Evolutionary conservation across 2,888 invertebrate species (phyloP).

Genomic region (Ptychoptera contaminata): DNA sequence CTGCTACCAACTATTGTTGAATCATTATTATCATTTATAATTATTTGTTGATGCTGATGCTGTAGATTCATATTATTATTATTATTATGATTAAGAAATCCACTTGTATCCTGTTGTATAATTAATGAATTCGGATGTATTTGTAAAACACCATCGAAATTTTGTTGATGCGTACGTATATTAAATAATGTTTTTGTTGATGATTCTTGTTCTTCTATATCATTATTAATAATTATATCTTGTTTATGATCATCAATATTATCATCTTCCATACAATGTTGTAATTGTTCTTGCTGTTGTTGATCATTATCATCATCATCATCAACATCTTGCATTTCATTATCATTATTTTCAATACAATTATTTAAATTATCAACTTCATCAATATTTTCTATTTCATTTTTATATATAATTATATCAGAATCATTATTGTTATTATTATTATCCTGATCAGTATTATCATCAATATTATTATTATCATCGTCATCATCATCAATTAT

Average conservation of each 20-base stretch:
- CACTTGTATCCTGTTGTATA: constrained; percentile 6
- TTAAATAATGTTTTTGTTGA: constrained; percentile 4
- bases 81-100: not conserved
- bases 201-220: not conserved
- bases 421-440: constrained; percentile 7
- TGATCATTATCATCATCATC: not conserved
- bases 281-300: not conserved
- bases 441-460: constrained; percentile 13
- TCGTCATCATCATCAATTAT: constrained; percentile 5
- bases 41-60: constrained; percentile 1
- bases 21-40: not conserved
- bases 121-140: constrained; percentile 13
- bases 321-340: not conserved
- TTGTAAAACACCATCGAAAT: constrained; percentile 12
- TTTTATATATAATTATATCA: not conserved
- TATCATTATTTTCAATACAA: not conserved
- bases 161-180: constrained; percentile 6
- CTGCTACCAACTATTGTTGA: constrained; percentile 22
- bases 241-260: not conserved
- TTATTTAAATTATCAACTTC: not conserved
- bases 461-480: constrained; percentile 13
- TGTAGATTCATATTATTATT: not conserved
- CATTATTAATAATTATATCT: constrained; percentile 1
- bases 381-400: not conserved
- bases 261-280: constrained; percentile 1